Evolutionary conservation across 2,888 invertebrate species (phyloP).

Genomic region (Glomeris marginata): DNA sequence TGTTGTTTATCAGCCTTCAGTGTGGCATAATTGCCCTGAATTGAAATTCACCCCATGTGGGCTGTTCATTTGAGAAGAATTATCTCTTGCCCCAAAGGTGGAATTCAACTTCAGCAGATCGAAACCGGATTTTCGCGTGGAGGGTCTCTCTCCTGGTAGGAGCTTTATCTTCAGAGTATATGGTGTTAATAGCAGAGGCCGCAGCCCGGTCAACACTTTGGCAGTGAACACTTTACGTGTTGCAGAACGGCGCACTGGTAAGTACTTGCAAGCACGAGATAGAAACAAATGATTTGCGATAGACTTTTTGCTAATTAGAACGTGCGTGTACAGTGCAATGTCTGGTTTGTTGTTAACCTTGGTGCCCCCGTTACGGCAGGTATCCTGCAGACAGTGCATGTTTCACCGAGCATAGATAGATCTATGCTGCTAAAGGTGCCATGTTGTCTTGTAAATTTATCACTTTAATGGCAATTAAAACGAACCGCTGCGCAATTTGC

Average conservation of each 20-base stretch:
- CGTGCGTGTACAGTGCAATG: background rate
- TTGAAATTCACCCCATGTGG: too few species aligned
- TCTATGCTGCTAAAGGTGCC: too few species aligned
- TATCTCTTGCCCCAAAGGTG: conserved; percentile 9
- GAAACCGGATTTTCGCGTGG: conserved; percentile 51
- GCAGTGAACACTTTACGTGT: conserved; percentile 43
- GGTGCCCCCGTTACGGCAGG: too few species aligned
- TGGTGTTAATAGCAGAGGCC: conserved; percentile 64
- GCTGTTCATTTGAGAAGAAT: too few species aligned
- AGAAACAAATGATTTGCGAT: background rate
- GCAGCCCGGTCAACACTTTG: conserved; percentile 51
- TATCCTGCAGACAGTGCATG: too few species aligned
- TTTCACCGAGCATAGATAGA: too few species aligned
- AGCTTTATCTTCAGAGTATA: conserved; percentile 64
- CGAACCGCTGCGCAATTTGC: too few species aligned
- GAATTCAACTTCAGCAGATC: conserved; percentile 13
- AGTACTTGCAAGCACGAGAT: conserved; percentile 3
- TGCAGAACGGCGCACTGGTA: conserved; percentile 15
- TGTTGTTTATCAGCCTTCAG: background rate
- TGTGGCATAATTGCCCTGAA: background rate
- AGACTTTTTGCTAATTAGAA: background rate
- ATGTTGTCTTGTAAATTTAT: too few species aligned
- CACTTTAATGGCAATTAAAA: too few species aligned
- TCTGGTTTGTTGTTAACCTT: too few species aligned
- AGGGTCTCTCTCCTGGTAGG: conserved; percentile 59